These are phyloP conservation scores for Lissonota sp. DNA, from an alignment of 2,888 invertebrate genomes.

Conservation along the genomic window DNA sequence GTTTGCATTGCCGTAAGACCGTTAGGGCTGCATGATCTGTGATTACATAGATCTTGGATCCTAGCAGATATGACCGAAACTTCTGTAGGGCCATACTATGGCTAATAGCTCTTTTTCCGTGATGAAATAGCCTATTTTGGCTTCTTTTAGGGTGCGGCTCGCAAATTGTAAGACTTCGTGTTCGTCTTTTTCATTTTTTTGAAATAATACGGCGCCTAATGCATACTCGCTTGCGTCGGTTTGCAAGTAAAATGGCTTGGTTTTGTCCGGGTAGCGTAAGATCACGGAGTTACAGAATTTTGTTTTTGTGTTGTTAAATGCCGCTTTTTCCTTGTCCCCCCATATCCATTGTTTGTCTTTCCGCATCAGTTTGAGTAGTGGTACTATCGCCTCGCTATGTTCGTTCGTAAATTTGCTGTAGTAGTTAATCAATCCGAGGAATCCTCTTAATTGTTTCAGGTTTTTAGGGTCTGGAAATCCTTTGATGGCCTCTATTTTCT, in stretches of 20 bases:
- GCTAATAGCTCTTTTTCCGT: constrained; percentile 55
- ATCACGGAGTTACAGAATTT: background rate
- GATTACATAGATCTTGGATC: constrained; percentile 61
- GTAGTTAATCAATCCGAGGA: constrained; percentile 10
- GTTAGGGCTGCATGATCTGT: constrained; percentile 73
- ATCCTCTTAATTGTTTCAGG: background rate
- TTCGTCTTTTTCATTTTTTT: background rate
- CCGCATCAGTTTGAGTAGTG: background rate
- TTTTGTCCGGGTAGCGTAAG: background rate
- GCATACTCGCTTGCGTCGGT: constrained; percentile 13
- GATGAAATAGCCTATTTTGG: constrained; percentile 37
- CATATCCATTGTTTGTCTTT: background rate
- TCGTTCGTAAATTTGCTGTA: constrained; percentile 11
- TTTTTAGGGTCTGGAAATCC: constrained; percentile 1
- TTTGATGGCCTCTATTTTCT: background rate
- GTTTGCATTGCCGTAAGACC: constrained; percentile 70
- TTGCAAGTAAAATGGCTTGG: background rate
- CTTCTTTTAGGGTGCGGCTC: constrained; percentile 11
- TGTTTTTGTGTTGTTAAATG: background rate
- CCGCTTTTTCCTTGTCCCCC: background rate
- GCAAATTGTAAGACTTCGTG: background rate
- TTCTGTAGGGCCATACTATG: constrained; percentile 51
- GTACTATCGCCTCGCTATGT: background rate
- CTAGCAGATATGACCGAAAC: constrained; percentile 54
- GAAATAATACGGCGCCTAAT: background rate